Evolutionary conservation across 1,140 invertebrate genomes (phyloP).

Genomic region (Trichogramma pretiosum): DNA sequence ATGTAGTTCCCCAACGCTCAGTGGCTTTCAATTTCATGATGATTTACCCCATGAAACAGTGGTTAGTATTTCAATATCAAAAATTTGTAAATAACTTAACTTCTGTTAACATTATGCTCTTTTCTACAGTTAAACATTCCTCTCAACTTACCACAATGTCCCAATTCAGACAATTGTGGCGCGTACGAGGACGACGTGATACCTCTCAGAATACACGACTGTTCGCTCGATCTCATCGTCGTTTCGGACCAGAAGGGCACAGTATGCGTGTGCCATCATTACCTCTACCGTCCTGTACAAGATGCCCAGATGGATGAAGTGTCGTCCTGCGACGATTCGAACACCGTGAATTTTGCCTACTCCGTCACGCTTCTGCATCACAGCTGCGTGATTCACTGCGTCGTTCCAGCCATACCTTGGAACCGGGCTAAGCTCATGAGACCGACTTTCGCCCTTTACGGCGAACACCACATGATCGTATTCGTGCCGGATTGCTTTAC

Average conservation of each 20-base stretch:
- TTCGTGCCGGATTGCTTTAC: slow-evolving; percentile 69
- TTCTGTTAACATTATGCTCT: slow-evolving; percentile 9
- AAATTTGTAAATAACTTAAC: background rate
- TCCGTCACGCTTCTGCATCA: slow-evolving; percentile 73
- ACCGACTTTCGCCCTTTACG: slow-evolving; percentile 65
- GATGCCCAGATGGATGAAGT: slow-evolving; percentile 50
- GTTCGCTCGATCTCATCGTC: slow-evolving; percentile 69
- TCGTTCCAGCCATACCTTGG: slow-evolving; percentile 71
- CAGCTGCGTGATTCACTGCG: slow-evolving; percentile 71
- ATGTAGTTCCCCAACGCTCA: slow-evolving; percentile 56
- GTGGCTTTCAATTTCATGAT: slow-evolving; percentile 74
- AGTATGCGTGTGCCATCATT: slow-evolving; percentile 77
- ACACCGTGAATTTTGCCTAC: slow-evolving; percentile 72
- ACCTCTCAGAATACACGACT: slow-evolving; percentile 69
- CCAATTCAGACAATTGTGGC: slow-evolving; percentile 50
- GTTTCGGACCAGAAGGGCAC: slow-evolving; percentile 63
- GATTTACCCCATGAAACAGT: slow-evolving; percentile 77
- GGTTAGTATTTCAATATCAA: slow-evolving; percentile 44
- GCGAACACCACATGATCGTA: slow-evolving; percentile 66
- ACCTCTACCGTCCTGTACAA: slow-evolving; percentile 66
- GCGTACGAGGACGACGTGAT: slow-evolving; percentile 71
- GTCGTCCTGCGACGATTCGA: slow-evolving; percentile 45
- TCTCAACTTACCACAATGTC: slow-evolving; percentile 65
- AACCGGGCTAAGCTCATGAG: slow-evolving; percentile 60
- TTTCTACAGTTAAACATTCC: slow-evolving; percentile 68